Evolutionary conservation across 2,888 invertebrate species (phyloP).

Genomic region (Tholera decimalis): DNA sequence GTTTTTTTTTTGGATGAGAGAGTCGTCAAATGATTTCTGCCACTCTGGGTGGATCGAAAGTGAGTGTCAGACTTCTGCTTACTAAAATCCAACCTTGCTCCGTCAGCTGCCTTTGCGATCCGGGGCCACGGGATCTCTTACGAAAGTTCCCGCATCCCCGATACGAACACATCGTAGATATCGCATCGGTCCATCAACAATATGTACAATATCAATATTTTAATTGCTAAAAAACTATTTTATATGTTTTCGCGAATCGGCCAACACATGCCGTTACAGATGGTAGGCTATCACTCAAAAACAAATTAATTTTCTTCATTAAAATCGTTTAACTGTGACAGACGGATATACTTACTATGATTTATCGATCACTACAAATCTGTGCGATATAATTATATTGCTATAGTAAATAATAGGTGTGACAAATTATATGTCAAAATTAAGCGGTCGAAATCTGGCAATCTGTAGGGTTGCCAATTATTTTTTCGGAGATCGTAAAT

Average conservation of each 20-base stretch:
- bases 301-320: slow-evolving; percentile 50
- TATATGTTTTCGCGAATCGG: slow-evolving; percentile 18
- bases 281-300: slow-evolving; percentile 46
- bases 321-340: slow-evolving; percentile 55
- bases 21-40: too few relatives aligned
- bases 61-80: too few relatives aligned
- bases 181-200: neutral
- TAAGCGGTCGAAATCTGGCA: slow-evolving; percentile 68
- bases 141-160: too few relatives aligned
- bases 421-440: slow-evolving; percentile 71
- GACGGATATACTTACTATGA: slow-evolving; percentile 55
- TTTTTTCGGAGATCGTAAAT: slow-evolving; percentile 60
- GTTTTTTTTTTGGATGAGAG: too few relatives aligned
- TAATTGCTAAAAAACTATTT: neutral
- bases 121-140: too few relatives aligned
- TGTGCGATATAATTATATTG: slow-evolving; percentile 60
- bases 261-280: slow-evolving; percentile 28
- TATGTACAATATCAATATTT: neutral
- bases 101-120: too few relatives aligned
- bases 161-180: neutral
- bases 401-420: slow-evolving; percentile 61
- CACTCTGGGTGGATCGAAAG: too few relatives aligned
- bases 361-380: slow-evolving; percentile 71
- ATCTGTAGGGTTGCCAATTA: slow-evolving; percentile 61
- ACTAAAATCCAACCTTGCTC: too few relatives aligned